Evolutionary conservation across 2,888 invertebrate genomes (phyloP).

Genomic region (Amblyjoppa proteus): DNA sequence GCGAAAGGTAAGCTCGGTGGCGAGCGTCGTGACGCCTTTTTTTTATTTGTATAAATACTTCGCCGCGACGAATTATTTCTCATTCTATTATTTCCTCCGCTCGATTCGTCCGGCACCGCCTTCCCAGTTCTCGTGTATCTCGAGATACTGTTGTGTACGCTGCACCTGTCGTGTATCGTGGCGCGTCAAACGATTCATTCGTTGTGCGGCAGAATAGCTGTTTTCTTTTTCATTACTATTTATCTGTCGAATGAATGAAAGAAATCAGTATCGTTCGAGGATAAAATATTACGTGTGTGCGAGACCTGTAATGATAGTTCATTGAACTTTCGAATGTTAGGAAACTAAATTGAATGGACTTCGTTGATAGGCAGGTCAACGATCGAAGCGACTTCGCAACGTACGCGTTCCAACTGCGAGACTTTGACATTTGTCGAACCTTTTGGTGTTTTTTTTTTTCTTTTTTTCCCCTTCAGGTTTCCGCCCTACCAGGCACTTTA

Average conservation of each 20-base stretch:
- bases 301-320: neutral
- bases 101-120: slow-evolving; percentile 49
- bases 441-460: neutral
- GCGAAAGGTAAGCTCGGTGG: slow-evolving; percentile 80
- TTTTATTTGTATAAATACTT: neutral
- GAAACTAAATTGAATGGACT: slow-evolving; percentile 15
- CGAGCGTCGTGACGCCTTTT: neutral
- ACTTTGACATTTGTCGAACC: slow-evolving; percentile 26
- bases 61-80: neutral
- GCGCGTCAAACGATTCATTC: neutral
- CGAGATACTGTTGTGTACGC: neutral
- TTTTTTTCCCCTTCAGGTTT: neutral
- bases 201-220: neutral
- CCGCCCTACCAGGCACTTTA: slow-evolving; percentile 5
- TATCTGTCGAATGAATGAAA: neutral
- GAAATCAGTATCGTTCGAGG: neutral
- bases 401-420: slow-evolving; percentile 10
- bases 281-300: neutral
- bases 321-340: neutral
- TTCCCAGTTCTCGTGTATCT: slow-evolving; percentile 20
- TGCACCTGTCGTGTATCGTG: neutral
- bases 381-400: slow-evolving; percentile 41
- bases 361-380: slow-evolving; percentile 56
- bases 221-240: neutral
- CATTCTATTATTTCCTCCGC: neutral